These are phyloP conservation scores for Neoarius graeffei DNA, from an alignment of 2,113 vertebrate genomes.

Conservation along the genomic window DNA sequence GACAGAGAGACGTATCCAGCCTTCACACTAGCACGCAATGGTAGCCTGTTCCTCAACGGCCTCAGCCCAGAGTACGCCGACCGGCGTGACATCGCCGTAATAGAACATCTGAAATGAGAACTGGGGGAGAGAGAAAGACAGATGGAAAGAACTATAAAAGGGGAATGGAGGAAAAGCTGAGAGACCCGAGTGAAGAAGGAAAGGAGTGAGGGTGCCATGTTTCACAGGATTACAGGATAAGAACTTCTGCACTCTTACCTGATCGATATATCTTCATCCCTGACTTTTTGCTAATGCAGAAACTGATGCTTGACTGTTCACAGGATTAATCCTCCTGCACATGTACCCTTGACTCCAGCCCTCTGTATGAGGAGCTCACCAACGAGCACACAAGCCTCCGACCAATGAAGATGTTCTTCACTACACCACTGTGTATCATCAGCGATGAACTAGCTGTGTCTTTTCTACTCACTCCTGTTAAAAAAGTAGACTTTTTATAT, in stretches of 20 bases:
- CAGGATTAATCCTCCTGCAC: not conserved
- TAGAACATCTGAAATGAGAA: slow-evolving; percentile 86
- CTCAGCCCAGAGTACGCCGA: slow-evolving; percentile 88
- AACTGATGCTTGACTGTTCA: not conserved
- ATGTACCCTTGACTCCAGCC: not conserved
- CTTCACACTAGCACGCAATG: slow-evolving; percentile 78
- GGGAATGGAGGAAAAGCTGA: not conserved
- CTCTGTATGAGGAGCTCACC: not conserved
- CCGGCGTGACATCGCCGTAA: slow-evolving; percentile 83
- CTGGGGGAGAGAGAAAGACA: not conserved
- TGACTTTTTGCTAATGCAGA: not conserved
- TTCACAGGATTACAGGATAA: not conserved
- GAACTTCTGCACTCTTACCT: not conserved
- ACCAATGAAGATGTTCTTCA: slow-evolving; percentile 16
- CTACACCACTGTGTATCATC: slow-evolving; percentile 32
- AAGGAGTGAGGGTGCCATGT: not conserved
- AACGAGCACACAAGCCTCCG: not conserved
- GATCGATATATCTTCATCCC: not conserved
- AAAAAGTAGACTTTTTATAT: not conserved
- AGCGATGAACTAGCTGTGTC: slow-evolving; percentile 19
- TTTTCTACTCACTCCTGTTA: slow-evolving; percentile 18
- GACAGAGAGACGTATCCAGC: slow-evolving; percentile 76
- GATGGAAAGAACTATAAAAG: not conserved
- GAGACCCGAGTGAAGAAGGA: not conserved
- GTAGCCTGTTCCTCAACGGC: slow-evolving; percentile 96